These are phyloP conservation scores for Atrina japonica DNA, from an alignment of 2,888 invertebrate species.

Conservation along the genomic window DNA sequence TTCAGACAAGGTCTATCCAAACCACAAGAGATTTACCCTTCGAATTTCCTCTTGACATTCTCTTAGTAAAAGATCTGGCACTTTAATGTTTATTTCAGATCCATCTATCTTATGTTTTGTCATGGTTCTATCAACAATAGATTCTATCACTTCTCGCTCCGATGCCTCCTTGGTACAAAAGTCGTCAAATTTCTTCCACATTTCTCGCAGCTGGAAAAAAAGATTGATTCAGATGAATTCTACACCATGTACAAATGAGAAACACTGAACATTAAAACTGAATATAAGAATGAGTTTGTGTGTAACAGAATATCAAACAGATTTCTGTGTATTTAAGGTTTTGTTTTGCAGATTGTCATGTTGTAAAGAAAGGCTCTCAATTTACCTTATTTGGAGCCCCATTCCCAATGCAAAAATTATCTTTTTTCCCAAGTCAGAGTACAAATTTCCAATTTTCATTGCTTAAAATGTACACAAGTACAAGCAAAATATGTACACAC, in stretches of 20 bases:
- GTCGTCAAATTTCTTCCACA: slow-evolving; percentile 72
- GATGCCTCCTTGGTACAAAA: slow-evolving; percentile 56
- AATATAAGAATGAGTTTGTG: not conserved
- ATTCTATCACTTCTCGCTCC: slow-evolving; percentile 70
- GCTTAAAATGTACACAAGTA: no score
- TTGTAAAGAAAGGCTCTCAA: no score
- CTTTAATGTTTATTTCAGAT: slow-evolving; percentile 67
- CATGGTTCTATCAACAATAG: slow-evolving; percentile 68
- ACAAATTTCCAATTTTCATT: no score
- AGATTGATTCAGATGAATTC: no score
- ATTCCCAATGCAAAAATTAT: no score
- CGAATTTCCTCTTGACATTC: slow-evolving; percentile 76
- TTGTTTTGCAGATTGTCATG: no score
- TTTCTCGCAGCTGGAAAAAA: slow-evolving; percentile 63
- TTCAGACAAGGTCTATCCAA: no score
- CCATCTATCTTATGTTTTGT: slow-evolving; percentile 70
- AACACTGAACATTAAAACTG: not conserved
- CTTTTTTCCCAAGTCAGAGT: no score
- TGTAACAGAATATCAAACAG: not conserved
- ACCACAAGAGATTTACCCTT: slow-evolving; percentile 64
- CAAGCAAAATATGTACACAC: no score
- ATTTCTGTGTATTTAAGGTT: not conserved
- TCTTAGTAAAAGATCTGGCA: slow-evolving; percentile 75
- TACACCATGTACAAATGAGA: not conserved
- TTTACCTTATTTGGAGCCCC: no score